These are phyloP conservation scores for Eptesicus fuscus DNA, from an alignment of 2,113 vertebrate genomes.

Conservation along the genomic window DNA sequence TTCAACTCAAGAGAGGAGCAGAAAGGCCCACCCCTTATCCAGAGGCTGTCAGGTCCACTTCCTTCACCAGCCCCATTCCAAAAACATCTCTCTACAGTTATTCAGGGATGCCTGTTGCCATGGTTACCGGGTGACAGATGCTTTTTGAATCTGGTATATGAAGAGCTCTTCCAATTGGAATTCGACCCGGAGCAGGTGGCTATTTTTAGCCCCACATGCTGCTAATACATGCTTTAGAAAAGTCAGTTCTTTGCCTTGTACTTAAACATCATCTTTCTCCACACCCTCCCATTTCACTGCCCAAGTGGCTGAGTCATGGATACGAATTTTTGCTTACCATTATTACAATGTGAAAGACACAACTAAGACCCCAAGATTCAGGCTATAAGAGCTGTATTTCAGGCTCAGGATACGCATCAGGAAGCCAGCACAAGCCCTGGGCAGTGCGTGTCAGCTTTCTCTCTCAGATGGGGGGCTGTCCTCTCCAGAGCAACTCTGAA, in stretches of 20 bases:
- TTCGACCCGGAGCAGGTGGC: conserved; percentile 62
- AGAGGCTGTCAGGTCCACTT: conserved; percentile 22
- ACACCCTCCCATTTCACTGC: background rate
- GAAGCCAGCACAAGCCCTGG: background rate
- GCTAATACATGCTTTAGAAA: conserved; percentile 17
- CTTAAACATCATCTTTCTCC: conserved; percentile 10
- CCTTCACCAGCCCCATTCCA: background rate
- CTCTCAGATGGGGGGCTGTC: background rate
- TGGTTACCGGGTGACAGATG: conserved; percentile 50
- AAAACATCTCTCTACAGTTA: conserved; percentile 48
- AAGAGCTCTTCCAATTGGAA: conserved; percentile 60
- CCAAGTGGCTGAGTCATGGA: background rate
- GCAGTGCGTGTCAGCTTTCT: background rate
- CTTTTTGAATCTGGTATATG: conserved; percentile 58
- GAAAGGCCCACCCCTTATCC: background rate
- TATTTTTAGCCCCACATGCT: conserved; percentile 64
- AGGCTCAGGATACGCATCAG: background rate
- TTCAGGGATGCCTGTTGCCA: conserved; percentile 59
- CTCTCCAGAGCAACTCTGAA: background rate
- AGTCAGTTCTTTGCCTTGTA: background rate
- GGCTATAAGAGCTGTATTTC: background rate
- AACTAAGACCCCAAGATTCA: background rate
- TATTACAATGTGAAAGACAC: background rate
- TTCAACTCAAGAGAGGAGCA: background rate
- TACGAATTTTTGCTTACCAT: background rate